Evolutionary conservation across 2,797 vertebrate genomes (phyloP).

Genomic region (Sebastes hubbsi): DNA sequence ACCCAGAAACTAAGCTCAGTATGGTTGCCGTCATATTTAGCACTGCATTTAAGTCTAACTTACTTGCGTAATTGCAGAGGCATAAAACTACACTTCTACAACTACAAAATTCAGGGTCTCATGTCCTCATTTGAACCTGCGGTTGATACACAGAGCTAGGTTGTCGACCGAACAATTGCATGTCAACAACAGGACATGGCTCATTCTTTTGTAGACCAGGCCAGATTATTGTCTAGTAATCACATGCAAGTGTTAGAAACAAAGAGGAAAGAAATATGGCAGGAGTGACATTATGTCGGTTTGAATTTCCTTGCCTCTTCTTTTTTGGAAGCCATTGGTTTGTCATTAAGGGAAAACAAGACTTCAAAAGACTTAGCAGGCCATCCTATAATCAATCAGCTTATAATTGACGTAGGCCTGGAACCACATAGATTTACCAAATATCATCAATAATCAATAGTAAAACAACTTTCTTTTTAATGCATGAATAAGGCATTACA

Average conservation of each 20-base stretch:
- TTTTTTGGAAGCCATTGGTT: slow-evolving; percentile 22
- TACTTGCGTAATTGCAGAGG: not conserved
- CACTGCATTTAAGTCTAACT: not conserved
- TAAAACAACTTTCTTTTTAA: not conserved
- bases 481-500: not conserved
- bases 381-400: not conserved
- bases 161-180: slow-evolving; percentile 39
- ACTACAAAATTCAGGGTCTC: not conserved
- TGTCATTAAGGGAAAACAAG: not conserved
- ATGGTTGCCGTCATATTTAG: slow-evolving; percentile 11
- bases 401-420: not conserved
- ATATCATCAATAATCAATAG: not conserved
- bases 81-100: not conserved
- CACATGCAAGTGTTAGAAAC: slow-evolving; percentile 14
- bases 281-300: slow-evolving; percentile 30
- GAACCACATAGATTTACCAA: not conserved
- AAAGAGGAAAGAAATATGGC: slow-evolving; percentile 48
- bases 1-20: slow-evolving; percentile 10
- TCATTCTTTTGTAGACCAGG: slow-evolving; percentile 34
- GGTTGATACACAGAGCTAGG: not conserved
- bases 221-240: slow-evolving; percentile 37
- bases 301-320: slow-evolving; percentile 14
- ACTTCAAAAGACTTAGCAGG: not conserved
- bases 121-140: slow-evolving; percentile 15
- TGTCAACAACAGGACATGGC: slow-evolving; percentile 51